Base-by-base conservation (phyloP, 2,113 vertebrate genomes). In the Periophthalmus modestus region DNA sequence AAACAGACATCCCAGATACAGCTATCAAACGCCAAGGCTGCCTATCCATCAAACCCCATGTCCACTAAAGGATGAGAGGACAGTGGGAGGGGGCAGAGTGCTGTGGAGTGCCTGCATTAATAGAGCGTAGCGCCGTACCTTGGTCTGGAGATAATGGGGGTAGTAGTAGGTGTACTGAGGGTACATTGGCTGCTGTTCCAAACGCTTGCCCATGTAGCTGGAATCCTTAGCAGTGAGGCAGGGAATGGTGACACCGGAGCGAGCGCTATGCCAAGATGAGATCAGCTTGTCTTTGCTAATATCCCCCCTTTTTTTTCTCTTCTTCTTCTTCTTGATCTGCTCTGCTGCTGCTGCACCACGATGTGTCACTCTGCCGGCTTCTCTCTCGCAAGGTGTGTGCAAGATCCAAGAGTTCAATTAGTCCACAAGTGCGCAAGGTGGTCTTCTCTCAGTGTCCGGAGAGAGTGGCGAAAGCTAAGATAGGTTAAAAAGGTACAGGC, bases 131-230 rank as follows among this genome's bases (percentile, higher is more conserved):
- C 65, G 24, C 84, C 95, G 72, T 97, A 98, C 97, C 97, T 97
- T 98, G 94, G 95, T 97, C 95, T 98, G 97, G 91, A 97, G 95
- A 94, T 96, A 97, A 92, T 97, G 96, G 92, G 96, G 96, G 89
- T 97, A 98, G 94, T 96, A 98, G 95, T 97, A 98, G 91, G 96
- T 96, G 96, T 97, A 98, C 96, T 98, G 96, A 89, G 97, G 96
- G 96, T 96, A 98, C 97, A 98, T 98, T 97, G 95, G 97, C 90
- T 97, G 96, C 95, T 97, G 96, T 89, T 97, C 97, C 96, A 98
- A 94, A 93, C 96, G 96, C 96, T 98, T 98, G 95, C 97, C 97
- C 97, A 98, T 98, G 96, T 97, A 98, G 97, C 95, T 97, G 96
- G 95, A 97, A 95, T 96, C 96, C 92, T 95, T 94, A 94, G 95